Conservation (phyloP, 2,797 vertebrate species). For the Pipistrellus pipistrellus region DNA sequence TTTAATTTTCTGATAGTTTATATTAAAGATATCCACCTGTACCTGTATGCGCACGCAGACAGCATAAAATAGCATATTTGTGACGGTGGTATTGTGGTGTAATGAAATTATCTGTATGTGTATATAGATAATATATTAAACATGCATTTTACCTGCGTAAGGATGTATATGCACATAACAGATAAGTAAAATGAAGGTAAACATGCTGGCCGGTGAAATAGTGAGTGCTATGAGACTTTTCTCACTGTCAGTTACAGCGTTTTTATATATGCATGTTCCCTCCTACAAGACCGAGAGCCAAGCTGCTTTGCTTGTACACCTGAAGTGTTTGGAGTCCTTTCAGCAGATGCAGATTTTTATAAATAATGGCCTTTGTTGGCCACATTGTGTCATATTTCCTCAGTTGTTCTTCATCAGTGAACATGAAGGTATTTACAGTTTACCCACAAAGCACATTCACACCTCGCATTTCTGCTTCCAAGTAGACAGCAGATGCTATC, state of each 20-base stretch:
- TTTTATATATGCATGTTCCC: neutral
- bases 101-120: neutral
- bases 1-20: neutral
- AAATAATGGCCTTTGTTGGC: constrained; percentile 40
- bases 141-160: neutral
- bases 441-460: constrained; percentile 30
- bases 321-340: constrained; percentile 4
- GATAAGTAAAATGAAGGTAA: neutral
- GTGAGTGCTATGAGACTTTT: neutral
- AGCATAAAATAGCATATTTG: neutral
- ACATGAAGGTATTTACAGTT: constrained; percentile 58
- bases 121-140: neutral
- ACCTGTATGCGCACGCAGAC: rapidly evolving
- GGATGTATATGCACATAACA: neutral
- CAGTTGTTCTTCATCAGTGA: constrained; percentile 47
- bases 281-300: neutral
- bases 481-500: constrained; percentile 44
- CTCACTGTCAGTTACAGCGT: neutral
- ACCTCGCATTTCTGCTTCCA: constrained; percentile 54
- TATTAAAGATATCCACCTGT: neutral
- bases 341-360: neutral
- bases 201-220: neutral
- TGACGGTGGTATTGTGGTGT: neutral
- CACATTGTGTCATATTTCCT: constrained; percentile 13
- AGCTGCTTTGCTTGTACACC: neutral